Base-by-base conservation (phyloP, 2,113 vertebrate genomes). In the sheep (Ovis aries) region DNA sequence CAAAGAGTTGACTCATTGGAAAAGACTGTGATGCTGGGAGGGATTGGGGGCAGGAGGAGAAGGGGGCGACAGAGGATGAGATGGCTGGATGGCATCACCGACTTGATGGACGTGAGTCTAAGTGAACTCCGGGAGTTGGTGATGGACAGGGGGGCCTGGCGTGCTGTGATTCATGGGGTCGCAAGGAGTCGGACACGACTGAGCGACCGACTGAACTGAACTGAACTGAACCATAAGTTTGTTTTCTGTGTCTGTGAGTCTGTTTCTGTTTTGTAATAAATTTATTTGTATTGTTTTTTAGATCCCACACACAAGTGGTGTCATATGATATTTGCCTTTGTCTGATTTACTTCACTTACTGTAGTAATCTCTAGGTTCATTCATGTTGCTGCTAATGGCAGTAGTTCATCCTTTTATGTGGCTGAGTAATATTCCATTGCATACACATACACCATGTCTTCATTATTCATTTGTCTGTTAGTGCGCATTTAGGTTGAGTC, bases 111-210 rank as follows among this genome's bases (percentile, higher is more conserved):
- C 0, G 10, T 59, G 25, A 59, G 25, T 59, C 0, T 59, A 10
- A 11, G 57, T 59, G 4, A 27, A 59, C 25, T 59, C 10, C 1
- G 0, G 57, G 57, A 27, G 57, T 27, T 59, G 57, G 10, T 59
- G 57, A 59, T 27, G 57, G 57, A 27, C 25, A 59, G 57, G 57
- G 57, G 11, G 10, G 57, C 25, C 11, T 59, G 57, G 57, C 0
- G 2, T 59, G 25, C 57, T 59, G 57, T 4, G 10, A 59, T 59
- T 21, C 57, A 59, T 27, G 57, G 25, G 55, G 25, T 59, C 1
- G 0, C 57, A 57, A 57, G 23, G 23, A 57, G 23, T 25, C 21
- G 3, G 55, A 57, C 21, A 59, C 0, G 0, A 27, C 57, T 59
- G 57, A 59, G 57, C 0, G 2, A 59, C 25, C 0, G 2, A 59